Evolutionary conservation across 2,888 invertebrate genomes (phyloP).

Genomic region (Copidosoma aretas): DNA sequence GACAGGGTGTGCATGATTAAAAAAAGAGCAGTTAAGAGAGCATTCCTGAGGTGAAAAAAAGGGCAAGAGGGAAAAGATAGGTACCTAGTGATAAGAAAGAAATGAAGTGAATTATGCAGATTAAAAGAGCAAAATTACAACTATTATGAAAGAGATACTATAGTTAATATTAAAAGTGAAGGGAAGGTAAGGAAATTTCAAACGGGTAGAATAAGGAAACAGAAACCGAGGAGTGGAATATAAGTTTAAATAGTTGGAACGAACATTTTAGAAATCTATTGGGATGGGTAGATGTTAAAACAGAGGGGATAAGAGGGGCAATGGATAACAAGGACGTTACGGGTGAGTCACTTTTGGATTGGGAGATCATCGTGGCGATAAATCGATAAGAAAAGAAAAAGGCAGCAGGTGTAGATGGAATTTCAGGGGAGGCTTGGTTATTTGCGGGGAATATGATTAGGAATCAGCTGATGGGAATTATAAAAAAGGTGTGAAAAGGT

Average conservation of each 20-base stretch:
- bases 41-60: neutral
- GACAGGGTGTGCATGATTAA: neutral
- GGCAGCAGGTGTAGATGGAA: slow-evolving; percentile 34
- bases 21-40: neutral
- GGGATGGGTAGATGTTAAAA: slow-evolving; percentile 15
- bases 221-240: slow-evolving; percentile 8
- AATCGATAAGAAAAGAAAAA: slow-evolving; percentile 25
- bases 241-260: slow-evolving; percentile 31
- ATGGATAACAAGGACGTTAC: neutral
- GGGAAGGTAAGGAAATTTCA: neutral
- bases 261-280: slow-evolving; percentile 26
- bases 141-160: neutral
- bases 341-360: neutral
- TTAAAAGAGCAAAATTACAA: neutral
- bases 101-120: neutral
- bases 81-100: neutral
- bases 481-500: slow-evolving; percentile 29
- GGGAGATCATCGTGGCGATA: slow-evolving; percentile 18
- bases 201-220: slow-evolving; percentile 11
- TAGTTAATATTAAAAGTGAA: neutral
- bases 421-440: slow-evolving; percentile 38
- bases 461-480: slow-evolving; percentile 11
- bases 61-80: neutral
- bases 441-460: slow-evolving; percentile 21
- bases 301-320: neutral